Evolutionary conservation across 2,888 invertebrate species (phyloP), one percentile per base, ranked within the genome.

Genomic region (Agrotis ipsilon): DNA sequence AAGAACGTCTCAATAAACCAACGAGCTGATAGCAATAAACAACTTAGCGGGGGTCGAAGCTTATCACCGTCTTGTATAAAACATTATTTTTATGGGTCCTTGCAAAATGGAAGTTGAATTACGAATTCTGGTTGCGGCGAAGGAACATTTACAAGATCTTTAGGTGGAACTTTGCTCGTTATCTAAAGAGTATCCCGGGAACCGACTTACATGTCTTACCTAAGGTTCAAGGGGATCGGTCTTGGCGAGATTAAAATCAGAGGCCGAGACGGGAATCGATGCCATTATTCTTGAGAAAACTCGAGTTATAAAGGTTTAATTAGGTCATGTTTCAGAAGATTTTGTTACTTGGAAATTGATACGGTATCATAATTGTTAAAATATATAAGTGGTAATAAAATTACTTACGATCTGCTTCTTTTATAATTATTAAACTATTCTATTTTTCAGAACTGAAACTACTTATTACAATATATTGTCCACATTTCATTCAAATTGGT

Each of bases 101-200:
- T 76, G 78, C 73, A 81, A 88, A 86, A 86, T 83, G 81, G 75
- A 87, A 86, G 82, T 86, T 87, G 82, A 88, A 87, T 88, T 86
- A 87, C 85, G 87, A 86, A 90, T 88, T 89, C 90, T 84, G 77
- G 80, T 81, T 78, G 83, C 88, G 84, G 86, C 73, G 83, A 82
- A 85, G 84, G 86, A 83, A 84, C 88, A 88, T 90, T 89, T 86
- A 89, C 87, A 88, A 87, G 86, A 89, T 83, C 86, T 86, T 88
- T 86, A 88, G 79, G 76, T 85, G 76, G 77, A 90, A 90, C 85
- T 90, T 90, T 76, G 83, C 85, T 86, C 86, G 87, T 89, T 89
- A 89, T 87, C 86, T 86, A 80, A 86, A 82, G 83, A 85, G 85
- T 87, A 85, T 81, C 84, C 79, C 75, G 79, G 80, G 82, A 85